These are phyloP conservation scores for Drosophila watanabei DNA, from an alignment of 1,140 invertebrate genomes.

Conservation along the genomic window DNA sequence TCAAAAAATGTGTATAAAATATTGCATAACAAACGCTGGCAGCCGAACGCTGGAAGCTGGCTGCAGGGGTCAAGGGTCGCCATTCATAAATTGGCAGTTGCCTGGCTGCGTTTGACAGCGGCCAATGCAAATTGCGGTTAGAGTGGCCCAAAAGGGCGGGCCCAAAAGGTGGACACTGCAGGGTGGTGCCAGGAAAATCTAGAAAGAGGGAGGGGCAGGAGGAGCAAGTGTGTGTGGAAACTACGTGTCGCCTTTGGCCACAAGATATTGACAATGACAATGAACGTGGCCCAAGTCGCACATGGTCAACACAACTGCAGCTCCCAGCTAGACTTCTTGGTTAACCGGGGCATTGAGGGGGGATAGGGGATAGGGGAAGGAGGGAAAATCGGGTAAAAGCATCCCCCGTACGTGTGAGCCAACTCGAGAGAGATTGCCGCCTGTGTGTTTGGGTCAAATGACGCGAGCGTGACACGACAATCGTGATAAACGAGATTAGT, in stretches of 20 bases:
- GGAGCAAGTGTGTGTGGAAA: not conserved
- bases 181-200: not conserved
- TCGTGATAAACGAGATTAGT: slow-evolving; percentile 73
- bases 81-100: slow-evolving; percentile 76
- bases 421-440: slow-evolving; percentile 22
- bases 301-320: slow-evolving; percentile 59
- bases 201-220: not conserved
- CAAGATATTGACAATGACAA: slow-evolving; percentile 83
- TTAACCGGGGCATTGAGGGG: not conserved
- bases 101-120: slow-evolving; percentile 74
- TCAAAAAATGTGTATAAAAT: slow-evolving; percentile 78
- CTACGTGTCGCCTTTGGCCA: slow-evolving; percentile 64
- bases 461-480: slow-evolving; percentile 77
- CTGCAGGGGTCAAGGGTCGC: slow-evolving; percentile 53
- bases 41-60: not conserved
- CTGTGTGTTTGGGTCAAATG: slow-evolving; percentile 66
- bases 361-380: not conserved
- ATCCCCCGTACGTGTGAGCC: slow-evolving; percentile 27
- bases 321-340: slow-evolving; percentile 11
- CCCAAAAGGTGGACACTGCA: not conserved
- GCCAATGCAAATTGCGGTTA: slow-evolving; percentile 78
- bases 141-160: slow-evolving; percentile 1
- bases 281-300: slow-evolving; percentile 67
- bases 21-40: slow-evolving; percentile 61
- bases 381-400: slow-evolving; percentile 33